These are phyloP conservation scores for Aethina tumida DNA, from an alignment of 1,140 invertebrate genomes.

Conservation along the genomic window DNA sequence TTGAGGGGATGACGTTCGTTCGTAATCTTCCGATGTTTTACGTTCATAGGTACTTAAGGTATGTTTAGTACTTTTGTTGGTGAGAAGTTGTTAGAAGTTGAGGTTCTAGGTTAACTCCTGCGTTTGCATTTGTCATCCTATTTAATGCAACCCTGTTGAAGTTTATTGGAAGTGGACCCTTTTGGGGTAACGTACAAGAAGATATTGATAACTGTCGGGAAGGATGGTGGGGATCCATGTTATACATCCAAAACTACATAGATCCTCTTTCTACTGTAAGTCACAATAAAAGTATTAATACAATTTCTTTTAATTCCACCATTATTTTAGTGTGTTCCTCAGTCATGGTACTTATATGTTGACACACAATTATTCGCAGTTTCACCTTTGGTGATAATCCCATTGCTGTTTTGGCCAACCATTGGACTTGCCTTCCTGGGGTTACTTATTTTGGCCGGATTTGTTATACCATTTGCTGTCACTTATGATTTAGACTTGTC, in stretches of 20 bases:
- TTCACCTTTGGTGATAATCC: constrained; percentile 41
- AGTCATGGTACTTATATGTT: constrained; percentile 53
- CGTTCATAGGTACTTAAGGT: constrained; percentile 20
- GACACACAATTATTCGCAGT: constrained; percentile 52
- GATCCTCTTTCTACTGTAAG: constrained; percentile 30
- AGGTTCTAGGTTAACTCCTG: constrained; percentile 43
- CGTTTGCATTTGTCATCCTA: constrained; percentile 44
- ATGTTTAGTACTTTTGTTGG: too few species aligned
- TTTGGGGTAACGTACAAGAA: constrained; percentile 29
- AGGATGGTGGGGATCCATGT: constrained; percentile 42
- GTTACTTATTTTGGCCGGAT: too few species aligned
- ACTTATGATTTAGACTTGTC: too few species aligned
- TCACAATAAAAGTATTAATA: too few species aligned
- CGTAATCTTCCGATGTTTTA: constrained; percentile 16
- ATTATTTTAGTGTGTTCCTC: constrained; percentile 45
- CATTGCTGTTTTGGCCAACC: constrained; percentile 29
- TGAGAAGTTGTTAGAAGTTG: background rate
- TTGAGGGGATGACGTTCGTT: constrained; percentile 28
- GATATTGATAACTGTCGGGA: constrained; percentile 30
- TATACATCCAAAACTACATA: constrained; percentile 44
- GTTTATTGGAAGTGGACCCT: constrained; percentile 45
- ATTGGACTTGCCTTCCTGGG: too few species aligned
- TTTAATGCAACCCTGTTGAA: constrained; percentile 42
- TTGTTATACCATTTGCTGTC: too few species aligned
- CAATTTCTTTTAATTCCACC: too few species aligned